phyloP scores from a whole-genome alignment of 2,888 invertebrate species.

The Mycogona germanica region DNA sequence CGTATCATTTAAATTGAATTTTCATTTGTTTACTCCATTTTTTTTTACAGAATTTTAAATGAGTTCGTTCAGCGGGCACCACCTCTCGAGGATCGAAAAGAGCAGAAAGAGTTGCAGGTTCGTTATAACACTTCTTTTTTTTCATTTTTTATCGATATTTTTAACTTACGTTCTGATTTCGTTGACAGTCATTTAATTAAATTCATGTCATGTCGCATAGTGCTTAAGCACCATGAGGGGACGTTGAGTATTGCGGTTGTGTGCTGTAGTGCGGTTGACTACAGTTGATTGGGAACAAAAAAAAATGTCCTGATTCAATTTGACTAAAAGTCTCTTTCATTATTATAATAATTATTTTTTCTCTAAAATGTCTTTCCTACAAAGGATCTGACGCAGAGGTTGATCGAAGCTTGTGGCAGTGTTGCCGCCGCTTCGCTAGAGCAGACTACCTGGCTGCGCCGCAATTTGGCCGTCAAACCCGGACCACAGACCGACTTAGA shows the following conservation, averaged over 20 bases:
- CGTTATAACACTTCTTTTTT: too few species aligned
- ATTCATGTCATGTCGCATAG: background rate
- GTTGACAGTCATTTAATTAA: too few species aligned
- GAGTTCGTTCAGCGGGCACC: slow-evolving; percentile 71
- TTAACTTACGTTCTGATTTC: too few species aligned
- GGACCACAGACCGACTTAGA: slow-evolving; percentile 32
- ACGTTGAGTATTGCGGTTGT: background rate
- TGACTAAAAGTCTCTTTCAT: too few species aligned
- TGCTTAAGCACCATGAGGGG: too few species aligned
- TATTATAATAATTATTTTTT: too few species aligned
- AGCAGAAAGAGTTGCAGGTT: slow-evolving; percentile 63
- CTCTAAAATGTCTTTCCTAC: too few species aligned
- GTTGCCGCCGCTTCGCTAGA: slow-evolving; percentile 83
- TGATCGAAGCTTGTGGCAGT: slow-evolving; percentile 67
- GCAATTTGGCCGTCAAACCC: slow-evolving; percentile 61
- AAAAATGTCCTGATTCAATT: background rate
- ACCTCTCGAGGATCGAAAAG: slow-evolving; percentile 60
- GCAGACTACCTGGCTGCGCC: slow-evolving; percentile 75
- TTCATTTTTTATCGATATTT: too few species aligned
- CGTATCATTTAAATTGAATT: slow-evolving; percentile 8
- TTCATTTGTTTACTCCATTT: background rate
- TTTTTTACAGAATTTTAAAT: slow-evolving; percentile 47
- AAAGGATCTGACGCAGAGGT: slow-evolving; percentile 41
- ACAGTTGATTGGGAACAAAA: too few species aligned
- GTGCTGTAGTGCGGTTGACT: background rate